phyloP scores from a whole-genome alignment of 2,888 invertebrate species.

The Calliopum simillimum region DNA sequence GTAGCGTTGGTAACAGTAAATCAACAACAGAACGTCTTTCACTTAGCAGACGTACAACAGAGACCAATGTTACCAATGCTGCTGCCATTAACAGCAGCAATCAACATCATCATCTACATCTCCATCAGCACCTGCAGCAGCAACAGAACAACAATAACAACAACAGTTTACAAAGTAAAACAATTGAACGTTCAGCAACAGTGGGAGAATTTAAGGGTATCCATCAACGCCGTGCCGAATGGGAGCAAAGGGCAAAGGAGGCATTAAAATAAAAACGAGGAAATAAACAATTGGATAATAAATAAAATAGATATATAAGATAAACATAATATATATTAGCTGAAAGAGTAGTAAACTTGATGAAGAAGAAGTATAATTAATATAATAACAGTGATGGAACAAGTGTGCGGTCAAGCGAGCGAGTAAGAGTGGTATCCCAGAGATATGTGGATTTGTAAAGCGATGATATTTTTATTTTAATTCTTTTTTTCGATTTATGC shows the following conservation, averaged over 20 bases:
- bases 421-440: neutral
- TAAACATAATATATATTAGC: too few species aligned
- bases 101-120: conserved; percentile 48
- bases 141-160: conserved; percentile 49
- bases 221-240: conserved; percentile 79
- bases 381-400: neutral
- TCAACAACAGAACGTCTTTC: too few species aligned
- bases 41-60: too few species aligned
- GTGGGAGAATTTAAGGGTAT: conserved; percentile 75
- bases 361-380: too few species aligned
- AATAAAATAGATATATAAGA: neutral
- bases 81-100: neutral
- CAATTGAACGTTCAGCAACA: conserved; percentile 63
- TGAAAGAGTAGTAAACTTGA: too few species aligned
- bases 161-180: conserved; percentile 44
- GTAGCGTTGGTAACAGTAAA: conserved; percentile 38
- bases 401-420: neutral
- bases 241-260: conserved; percentile 82
- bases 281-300: neutral
- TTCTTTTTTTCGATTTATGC: conserved; percentile 21
- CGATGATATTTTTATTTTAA: conserved; percentile 14
- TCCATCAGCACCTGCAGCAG: conserved; percentile 55
- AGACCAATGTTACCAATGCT: conserved; percentile 28
- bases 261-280: conserved; percentile 62
- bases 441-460: neutral